phyloP scores from a whole-genome alignment of 2,888 invertebrate species.

The Carcina quercana region DNA sequence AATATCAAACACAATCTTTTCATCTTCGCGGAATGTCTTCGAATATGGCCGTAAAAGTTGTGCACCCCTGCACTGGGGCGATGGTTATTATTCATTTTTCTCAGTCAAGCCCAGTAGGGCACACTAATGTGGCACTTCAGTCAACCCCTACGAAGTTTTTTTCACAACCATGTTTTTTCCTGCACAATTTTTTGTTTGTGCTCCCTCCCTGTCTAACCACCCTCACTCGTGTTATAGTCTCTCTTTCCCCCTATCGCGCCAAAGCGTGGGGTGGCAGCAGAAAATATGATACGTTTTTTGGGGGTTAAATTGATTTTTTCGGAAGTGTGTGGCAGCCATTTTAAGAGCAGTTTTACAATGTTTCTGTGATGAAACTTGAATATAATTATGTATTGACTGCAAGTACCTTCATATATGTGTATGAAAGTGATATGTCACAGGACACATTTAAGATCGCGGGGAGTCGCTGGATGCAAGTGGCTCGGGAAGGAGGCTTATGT shows the following conservation, averaged over 20 bases:
- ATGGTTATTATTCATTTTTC: constrained; percentile 67
- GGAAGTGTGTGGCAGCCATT: constrained; percentile 63
- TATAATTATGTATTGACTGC: too few species aligned
- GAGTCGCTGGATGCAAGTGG: too few species aligned
- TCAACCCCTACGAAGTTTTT: constrained; percentile 62
- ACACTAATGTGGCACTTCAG: constrained; percentile 66
- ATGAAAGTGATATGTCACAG: too few species aligned
- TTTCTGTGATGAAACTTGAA: too few species aligned
- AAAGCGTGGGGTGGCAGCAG: constrained; percentile 57
- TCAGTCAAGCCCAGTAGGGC: constrained; percentile 53
- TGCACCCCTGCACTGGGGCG: constrained; percentile 29
- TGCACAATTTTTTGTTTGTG: constrained; percentile 61
- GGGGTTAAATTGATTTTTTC: constrained; percentile 68
- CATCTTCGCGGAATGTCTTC: constrained; percentile 43
- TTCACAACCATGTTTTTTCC: constrained; percentile 70
- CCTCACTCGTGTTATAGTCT: constrained; percentile 16
- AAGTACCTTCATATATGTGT: too few species aligned
- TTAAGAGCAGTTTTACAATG: constrained; percentile 33
- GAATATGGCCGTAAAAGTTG: constrained; percentile 51
- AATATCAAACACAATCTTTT: constrained; percentile 27
- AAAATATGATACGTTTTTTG: constrained; percentile 72
- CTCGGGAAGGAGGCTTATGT: too few species aligned
- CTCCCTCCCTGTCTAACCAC: constrained; percentile 27
- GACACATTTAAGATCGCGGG: too few species aligned
- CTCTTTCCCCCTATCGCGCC: constrained; percentile 44